Conservation (phyloP, 1,140 invertebrate genomes). For the Neomicropteryx cornuta region DNA sequence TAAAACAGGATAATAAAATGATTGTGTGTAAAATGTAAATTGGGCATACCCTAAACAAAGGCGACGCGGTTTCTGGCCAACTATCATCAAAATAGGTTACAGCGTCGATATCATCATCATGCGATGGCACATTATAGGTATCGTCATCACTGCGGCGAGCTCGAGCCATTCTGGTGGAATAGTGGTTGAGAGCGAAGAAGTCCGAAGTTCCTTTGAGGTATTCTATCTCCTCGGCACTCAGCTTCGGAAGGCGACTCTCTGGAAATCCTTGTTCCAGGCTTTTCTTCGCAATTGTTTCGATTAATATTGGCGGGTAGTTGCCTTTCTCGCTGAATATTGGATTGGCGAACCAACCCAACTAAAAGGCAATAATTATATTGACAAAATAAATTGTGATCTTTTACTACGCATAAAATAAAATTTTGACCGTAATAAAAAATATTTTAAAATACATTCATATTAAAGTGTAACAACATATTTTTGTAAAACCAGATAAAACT, state of each 20-base stretch:
- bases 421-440: constrained; percentile 1
- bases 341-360: constrained; percentile 41
- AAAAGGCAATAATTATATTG: constrained; percentile 19
- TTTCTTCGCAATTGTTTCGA: constrained; percentile 35
- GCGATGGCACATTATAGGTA: constrained; percentile 13
- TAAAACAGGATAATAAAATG: not conserved
- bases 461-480: too few relatives aligned
- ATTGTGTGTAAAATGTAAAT: not conserved
- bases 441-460: too few relatives aligned
- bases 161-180: constrained; percentile 29
- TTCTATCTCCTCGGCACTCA: constrained; percentile 37
- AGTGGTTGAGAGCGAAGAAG: constrained; percentile 55
- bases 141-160: constrained; percentile 11
- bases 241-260: constrained; percentile 38
- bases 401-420: not conserved
- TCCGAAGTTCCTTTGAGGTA: constrained; percentile 45
- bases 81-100: constrained; percentile 10
- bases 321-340: constrained; percentile 46
- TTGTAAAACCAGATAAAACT: too few relatives aligned
- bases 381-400: not conserved
- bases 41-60: constrained; percentile 17
- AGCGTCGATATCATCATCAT: constrained; percentile 16
- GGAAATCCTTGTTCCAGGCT: constrained; percentile 36
- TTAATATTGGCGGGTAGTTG: constrained; percentile 48
- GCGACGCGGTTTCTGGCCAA: constrained; percentile 16